Evolutionary conservation across 2,888 invertebrate species (phyloP), one percentile per base, ranked within the genome.

Genomic region (Diogma glabrata): DNA sequence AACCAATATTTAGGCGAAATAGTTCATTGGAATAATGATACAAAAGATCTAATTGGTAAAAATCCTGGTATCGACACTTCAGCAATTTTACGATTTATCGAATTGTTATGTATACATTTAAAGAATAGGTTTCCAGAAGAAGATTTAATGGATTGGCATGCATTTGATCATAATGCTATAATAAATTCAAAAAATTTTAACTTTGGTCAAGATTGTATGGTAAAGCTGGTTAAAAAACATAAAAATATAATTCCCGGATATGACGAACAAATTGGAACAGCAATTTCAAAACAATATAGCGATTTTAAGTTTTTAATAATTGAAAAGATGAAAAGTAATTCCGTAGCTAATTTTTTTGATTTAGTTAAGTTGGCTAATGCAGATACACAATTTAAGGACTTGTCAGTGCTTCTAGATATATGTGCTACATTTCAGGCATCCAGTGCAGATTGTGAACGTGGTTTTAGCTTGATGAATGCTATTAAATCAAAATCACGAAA

Each of bases 401-500:
- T 49, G n/a, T 23, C n/a, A 49, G 10, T 36, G 14, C 23, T 49
- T 23, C 22, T 49, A 38, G 23, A 49, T 49, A 49, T 49, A 1
- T 49, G 49, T 38, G 49, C 12, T 24, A 38, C 38, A 40, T 49
- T 49, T 49, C 49, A 49, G 24, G 38, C 49, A 38, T 49, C 38
- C 14, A 49, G 49, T 49, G 36, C 49, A 36, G 24, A 49, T 38
- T 49, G 36, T 12, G 49, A 49, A 14, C 38, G 49, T 36, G 49
- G 49, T 2, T 49, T 49, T 23, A 40, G 49, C 24, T 40, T 40
- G 24, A 40, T 38, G 40, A 49, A 49, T 40, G n/a, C 40, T 19
- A 49, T 49, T n/a, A 49, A 49, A 49, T 40, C 49, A 23, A 26
- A 40, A 40, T 49, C 49, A 23, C 14, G 49, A 49, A 49, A 38